Base-by-base conservation (phyloP, 2,888 invertebrate genomes). In the Tipula unca region DNA sequence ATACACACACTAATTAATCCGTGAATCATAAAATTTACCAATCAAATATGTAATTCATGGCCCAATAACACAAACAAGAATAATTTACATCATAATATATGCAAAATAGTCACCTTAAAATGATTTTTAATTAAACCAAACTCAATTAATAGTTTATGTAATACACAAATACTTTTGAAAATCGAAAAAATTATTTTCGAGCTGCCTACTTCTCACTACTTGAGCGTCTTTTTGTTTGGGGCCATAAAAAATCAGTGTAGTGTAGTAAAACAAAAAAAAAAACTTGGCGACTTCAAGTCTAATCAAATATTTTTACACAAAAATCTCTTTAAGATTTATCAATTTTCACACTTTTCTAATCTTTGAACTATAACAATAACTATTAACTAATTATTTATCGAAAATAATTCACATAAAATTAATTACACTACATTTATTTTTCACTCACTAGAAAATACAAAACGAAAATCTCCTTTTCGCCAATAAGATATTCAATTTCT, bases 1-100 rank as follows among this genome's bases (percentile, higher is more conserved):
- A 17, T 17, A 48, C 17, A 69, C 1, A 69, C 25, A 20, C 69
- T 25, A 10, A 69, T 10, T 25, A 69, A 14, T 69, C 3, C 25
- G 69, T 69, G 69, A 69, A 69, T 69, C 69, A 69, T 69, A 69
- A 69, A 69, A 69, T 69, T 69, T 69, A 69, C 69, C 69, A 69
- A 69, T 25, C 25, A 69, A 25, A 69, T 48, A 25, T 25, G 10
- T 17, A 48, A 48, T 48, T 48, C 48, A 48, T 48, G 48, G 17
- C 48, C 25, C 69, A 69, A 69, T 20, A 69, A 69, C 69, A 69
- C 69, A 69, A 69, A 25, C 69, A 69, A 48, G 48, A 48, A 48
- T 48, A 48, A 17, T 54, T 69, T 69, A 25, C 8, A 69, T 25
- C 69, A 69, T 69, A 69, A 69, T 25, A 14, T 4, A 69, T 69